These are phyloP conservation scores for Oreochromis niloticus DNA, from an alignment of 2,113 vertebrate species.

Conservation along the genomic window DNA sequence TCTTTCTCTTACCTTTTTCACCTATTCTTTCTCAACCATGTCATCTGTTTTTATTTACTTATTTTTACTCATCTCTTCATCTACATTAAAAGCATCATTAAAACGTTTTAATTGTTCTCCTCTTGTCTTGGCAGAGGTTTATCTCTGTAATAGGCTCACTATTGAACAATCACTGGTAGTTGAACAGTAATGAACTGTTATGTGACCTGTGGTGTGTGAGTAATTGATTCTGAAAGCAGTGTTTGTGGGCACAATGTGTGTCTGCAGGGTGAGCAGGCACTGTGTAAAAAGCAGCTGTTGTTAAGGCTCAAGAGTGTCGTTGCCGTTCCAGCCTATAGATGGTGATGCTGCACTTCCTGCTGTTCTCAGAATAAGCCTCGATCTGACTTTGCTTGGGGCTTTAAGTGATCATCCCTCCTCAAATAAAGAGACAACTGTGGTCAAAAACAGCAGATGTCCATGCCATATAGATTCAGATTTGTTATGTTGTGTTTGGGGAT, in stretches of 20 bases:
- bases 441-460: slow-evolving; percentile 15
- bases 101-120: slow-evolving; percentile 38
- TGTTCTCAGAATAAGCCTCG: neutral
- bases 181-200: slow-evolving; percentile 67
- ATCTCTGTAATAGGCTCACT: slow-evolving; percentile 46
- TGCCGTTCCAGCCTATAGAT: slow-evolving; percentile 45
- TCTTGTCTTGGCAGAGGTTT: slow-evolving; percentile 42
- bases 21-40: neutral
- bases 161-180: slow-evolving; percentile 62
- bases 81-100: slow-evolving; percentile 52
- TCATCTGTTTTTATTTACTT: slow-evolving; percentile 30
- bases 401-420: neutral
- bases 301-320: neutral
- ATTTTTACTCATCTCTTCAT: slow-evolving; percentile 18
- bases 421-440: slow-evolving; percentile 1
- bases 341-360: slow-evolving; percentile 56
- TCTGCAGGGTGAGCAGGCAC: slow-evolving; percentile 28
- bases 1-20: neutral
- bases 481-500: slow-evolving; percentile 20
- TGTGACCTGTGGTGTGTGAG: slow-evolving; percentile 63
- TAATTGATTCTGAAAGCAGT: slow-evolving; percentile 65
- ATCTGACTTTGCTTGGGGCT: neutral
- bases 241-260: slow-evolving; percentile 48
- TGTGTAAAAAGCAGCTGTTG: slow-evolving; percentile 43
- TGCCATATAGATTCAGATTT: slow-evolving; percentile 1